Evolutionary conservation across 2,797 vertebrate genomes (phyloP).

Genomic region (Liparis tanakae): DNA sequence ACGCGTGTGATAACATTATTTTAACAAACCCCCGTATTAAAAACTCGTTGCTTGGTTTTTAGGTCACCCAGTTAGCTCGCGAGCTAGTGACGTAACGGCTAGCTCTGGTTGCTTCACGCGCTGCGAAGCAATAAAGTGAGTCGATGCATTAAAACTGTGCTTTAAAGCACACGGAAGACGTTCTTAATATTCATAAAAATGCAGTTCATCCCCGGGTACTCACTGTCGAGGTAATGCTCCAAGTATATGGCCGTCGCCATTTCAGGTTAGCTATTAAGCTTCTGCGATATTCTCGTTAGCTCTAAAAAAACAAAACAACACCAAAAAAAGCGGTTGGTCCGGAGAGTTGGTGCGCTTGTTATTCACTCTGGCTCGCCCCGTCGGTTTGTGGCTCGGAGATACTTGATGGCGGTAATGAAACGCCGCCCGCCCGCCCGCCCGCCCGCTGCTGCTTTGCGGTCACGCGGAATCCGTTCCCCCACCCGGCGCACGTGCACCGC

Average conservation of each 20-base stretch:
- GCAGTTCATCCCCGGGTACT: constrained; percentile 63
- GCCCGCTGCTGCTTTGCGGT: neutral
- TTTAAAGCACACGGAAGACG: neutral
- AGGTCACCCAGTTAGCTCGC: constrained; percentile 5
- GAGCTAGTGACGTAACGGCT: constrained; percentile 38
- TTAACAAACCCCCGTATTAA: neutral
- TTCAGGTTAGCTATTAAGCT: constrained; percentile 67
- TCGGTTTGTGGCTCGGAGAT: neutral
- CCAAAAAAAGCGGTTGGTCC: constrained; percentile 13
- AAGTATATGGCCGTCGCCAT: constrained; percentile 98
- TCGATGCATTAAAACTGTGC: neutral
- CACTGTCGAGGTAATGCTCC: constrained; percentile 98
- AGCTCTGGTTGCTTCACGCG: constrained; percentile 33
- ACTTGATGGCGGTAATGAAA: neutral
- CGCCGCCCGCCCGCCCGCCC: neutral
- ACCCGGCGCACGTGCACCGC: neutral
- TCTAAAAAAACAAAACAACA: neutral
- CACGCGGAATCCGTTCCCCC: constrained; percentile 1
- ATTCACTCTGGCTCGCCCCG: constrained; percentile 50
- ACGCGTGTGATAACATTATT: neutral
- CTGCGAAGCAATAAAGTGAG: neutral
- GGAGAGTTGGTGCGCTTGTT: constrained; percentile 53
- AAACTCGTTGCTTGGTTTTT: neutral
- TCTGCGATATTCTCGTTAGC: constrained; percentile 61
- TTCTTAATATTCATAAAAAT: rapidly evolving